A percentile compares a stretch with the other conserved stretches of the same genome.
These are phyloP conservation scores for Leptobrachium leishanense DNA, from an alignment of 2,113 vertebrate species.

Conservation along the genomic window DNA sequence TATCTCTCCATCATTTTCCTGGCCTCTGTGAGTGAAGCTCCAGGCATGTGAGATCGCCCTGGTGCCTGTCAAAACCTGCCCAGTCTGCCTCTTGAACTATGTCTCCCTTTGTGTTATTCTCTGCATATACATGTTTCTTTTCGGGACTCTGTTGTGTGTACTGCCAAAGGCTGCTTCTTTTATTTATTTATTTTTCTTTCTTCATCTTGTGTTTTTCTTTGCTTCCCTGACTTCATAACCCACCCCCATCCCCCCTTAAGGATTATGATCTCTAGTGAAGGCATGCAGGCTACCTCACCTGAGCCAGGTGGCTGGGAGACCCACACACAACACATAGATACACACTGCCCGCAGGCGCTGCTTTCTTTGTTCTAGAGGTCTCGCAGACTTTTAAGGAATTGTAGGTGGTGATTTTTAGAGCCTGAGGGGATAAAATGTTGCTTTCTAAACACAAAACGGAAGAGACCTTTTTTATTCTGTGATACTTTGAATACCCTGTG, in stretches of 20 bases:
- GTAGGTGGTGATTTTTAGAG: neutral
- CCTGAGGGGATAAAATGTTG: neutral
- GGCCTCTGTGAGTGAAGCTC: conserved; percentile 27
- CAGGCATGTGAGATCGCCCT: conserved; percentile 29
- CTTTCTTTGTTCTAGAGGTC: conserved; percentile 19
- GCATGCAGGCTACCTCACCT: conserved; percentile 10
- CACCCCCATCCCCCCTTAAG: conserved; percentile 1
- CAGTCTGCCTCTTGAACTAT: conserved; percentile 5
- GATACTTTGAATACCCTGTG: too few species aligned
- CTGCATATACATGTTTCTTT: conserved; percentile 37
- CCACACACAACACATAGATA: neutral
- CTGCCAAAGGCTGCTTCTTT: conserved; percentile 18
- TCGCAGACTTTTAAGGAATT: conserved; percentile 6
- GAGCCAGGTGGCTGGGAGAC: conserved; percentile 21
- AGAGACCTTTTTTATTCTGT: neutral
- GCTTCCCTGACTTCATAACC: conserved; percentile 4
- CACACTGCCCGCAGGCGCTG: conserved; percentile 10
- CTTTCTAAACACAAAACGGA: neutral
- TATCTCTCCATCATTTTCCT: conserved; percentile 36
- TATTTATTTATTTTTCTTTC: neutral
- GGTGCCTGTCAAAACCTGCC: conserved; percentile 42
- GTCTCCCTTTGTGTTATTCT: conserved; percentile 17
- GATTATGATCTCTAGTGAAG: conserved; percentile 38
- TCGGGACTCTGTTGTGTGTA: conserved; percentile 24
- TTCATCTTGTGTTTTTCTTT: neutral